Conservation (phyloP, 2,797 vertebrate genomes). For the Galago senegalensis region DNA sequence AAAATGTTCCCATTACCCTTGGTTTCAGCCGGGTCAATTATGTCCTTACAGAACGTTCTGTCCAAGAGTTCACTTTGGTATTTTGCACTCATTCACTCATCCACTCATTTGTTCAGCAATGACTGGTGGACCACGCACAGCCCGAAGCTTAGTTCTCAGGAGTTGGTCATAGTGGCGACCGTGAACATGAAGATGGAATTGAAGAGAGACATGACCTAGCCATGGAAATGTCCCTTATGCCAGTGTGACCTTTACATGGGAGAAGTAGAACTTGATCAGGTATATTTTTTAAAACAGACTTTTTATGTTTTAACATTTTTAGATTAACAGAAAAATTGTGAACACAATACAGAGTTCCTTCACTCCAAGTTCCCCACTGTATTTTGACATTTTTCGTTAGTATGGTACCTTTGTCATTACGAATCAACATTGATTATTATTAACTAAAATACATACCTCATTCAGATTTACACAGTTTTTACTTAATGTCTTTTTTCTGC, state of each 20-base stretch:
- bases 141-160: conserved; percentile 26
- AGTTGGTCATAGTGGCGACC: background rate
- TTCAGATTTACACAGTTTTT: conserved; percentile 2
- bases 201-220: background rate
- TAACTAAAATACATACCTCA: background rate
- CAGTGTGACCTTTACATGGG: background rate
- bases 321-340: background rate
- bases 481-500: background rate
- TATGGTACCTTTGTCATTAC: background rate
- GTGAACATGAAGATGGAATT: background rate
- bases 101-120: background rate
- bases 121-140: background rate
- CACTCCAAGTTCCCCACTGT: background rate
- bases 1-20: conserved; percentile 17
- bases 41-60: background rate
- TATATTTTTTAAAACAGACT: background rate
- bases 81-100: conserved; percentile 47
- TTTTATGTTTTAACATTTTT: conserved; percentile 19
- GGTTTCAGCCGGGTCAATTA: background rate
- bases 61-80: background rate
- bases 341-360: background rate
- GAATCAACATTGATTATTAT: background rate
- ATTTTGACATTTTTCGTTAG: background rate
- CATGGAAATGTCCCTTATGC: background rate
- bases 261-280: background rate